Base-by-base conservation (phyloP, 2,113 vertebrate genomes). In the Macquaria australasica region DNA sequence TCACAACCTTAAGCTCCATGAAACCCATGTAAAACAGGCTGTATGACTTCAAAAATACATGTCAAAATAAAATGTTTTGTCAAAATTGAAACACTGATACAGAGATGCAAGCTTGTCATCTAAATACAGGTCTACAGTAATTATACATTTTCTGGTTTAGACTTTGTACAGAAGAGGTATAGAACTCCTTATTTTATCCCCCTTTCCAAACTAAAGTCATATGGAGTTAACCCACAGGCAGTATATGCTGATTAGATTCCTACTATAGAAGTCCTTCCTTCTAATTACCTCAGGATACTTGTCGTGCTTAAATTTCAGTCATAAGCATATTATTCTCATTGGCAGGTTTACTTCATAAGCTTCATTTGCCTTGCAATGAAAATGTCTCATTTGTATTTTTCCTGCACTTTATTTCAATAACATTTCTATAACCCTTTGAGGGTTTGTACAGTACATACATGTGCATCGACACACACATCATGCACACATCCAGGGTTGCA, bases 201-300 rank as follows among this genome's bases (percentile, higher is more conserved):
- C 12, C 4, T 66, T 55, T 74, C 28, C 16, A n/a, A 67, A 48
- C 34, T 21, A 34, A 74, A 68, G 20, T n/a, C 11, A 55, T 63
- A 55, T 73, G 8, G 51, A 63, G 21, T 64, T 34, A 69, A 76
- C 37, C 75, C 50, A 63, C 50, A 73, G 84, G 75, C 67, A 20
- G 18, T 75, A 34, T 72, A 79, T 87, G 81, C 85, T 85, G 64
- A 93, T 87, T 79, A 84, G 79, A 66, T 79, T 85, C 50, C 31
- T 48, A 48, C 63, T 92, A 69, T 74, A 74, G 82, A 90, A 55
- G 63, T 68, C 63, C n/a, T 86, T 68, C 45, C 63, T 79, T 81
- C 41, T 86, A 73, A 83, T 89, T 80, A 84, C 72, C 71, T 77
- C 68, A 39, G n/a, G 56, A 78, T 63, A 55, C 62, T 60, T 56